Percentiles rank a stretch among this genome's conserved stretches.
Evolutionary conservation across 2,888 invertebrate genomes (phyloP).

Genomic region (Diplolepis rosae): DNA sequence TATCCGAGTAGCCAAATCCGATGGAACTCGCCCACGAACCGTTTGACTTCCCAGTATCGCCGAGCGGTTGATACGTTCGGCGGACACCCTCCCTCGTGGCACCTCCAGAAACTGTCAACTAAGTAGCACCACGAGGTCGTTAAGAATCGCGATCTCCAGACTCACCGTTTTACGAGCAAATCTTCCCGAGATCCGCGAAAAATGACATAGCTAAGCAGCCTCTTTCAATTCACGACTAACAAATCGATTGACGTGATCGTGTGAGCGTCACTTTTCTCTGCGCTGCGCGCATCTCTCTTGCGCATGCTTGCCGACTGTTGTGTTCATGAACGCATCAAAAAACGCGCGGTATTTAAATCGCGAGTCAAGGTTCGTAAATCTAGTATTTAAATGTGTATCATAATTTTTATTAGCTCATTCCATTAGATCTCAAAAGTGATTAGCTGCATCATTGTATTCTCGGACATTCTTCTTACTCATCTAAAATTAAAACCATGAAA

Average conservation of each 20-base stretch:
- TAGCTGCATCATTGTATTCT: too few species aligned
- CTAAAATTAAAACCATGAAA: too few species aligned
- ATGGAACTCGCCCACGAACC: conserved; percentile 43
- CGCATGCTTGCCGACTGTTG: not conserved
- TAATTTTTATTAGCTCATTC: too few species aligned
- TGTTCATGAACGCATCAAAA: conserved; percentile 3
- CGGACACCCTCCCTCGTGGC: conserved; percentile 64
- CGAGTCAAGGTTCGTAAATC: too few species aligned
- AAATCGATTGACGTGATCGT: conserved; percentile 13
- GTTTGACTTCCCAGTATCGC: conserved; percentile 58
- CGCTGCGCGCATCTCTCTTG: conserved; percentile 6
- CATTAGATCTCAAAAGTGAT: too few species aligned
- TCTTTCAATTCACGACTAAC: conserved; percentile 5
- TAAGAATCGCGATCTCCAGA: not conserved
- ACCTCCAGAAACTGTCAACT: conserved; percentile 41
- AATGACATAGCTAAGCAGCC: conserved; percentile 13
- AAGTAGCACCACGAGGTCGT: conserved; percentile 43
- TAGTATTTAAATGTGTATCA: too few species aligned
- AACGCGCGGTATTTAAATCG: too few species aligned
- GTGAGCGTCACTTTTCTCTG: conserved; percentile 19
- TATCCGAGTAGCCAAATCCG: not conserved
- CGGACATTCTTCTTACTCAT: too few species aligned
- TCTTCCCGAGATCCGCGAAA: conserved; percentile 11
- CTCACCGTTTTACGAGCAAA: conserved; percentile 17
- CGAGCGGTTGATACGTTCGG: conserved; percentile 64